phyloP scores from a whole-genome alignment of 2,797 vertebrate species.

The Sebastes minor region DNA sequence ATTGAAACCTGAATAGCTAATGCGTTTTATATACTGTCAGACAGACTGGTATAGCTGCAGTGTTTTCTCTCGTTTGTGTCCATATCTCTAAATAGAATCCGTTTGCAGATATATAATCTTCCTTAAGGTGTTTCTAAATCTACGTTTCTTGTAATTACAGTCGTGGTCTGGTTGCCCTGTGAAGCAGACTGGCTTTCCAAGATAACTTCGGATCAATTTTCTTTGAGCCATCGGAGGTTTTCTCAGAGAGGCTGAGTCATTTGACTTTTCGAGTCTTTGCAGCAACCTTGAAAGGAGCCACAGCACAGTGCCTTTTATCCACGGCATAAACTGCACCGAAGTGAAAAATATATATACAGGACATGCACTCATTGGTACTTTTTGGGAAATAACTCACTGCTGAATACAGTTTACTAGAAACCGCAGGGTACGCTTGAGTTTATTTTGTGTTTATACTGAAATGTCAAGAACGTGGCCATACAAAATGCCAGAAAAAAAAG shows the following conservation, averaged over 20 bases:
- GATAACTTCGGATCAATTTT: conserved; percentile 44
- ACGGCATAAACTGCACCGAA: background rate
- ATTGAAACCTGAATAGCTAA: background rate
- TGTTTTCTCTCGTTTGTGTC: background rate
- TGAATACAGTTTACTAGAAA: background rate
- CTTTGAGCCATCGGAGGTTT: conserved; percentile 14
- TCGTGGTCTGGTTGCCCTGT: background rate
- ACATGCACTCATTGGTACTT: background rate
- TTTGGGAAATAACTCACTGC: background rate
- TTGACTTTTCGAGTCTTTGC: conserved; percentile 33
- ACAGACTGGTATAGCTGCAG: background rate
- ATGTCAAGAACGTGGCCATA: background rate
- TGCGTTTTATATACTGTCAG: background rate
- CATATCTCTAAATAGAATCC: conserved; percentile 22
- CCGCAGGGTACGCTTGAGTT: background rate
- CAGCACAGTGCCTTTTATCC: background rate
- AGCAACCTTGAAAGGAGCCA: conserved; percentile 21
- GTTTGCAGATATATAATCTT: conserved; percentile 1
- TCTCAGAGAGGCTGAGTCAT: conserved; percentile 46
- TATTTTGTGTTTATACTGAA: background rate
- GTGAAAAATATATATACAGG: background rate
- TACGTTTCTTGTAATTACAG: conserved; percentile 31
- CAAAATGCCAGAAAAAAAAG: background rate
- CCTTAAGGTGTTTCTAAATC: conserved; percentile 4
- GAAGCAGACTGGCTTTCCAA: conserved; percentile 26